Base-by-base conservation (phyloP, 2,888 invertebrate species). In the Leucoma salicis region DNA sequence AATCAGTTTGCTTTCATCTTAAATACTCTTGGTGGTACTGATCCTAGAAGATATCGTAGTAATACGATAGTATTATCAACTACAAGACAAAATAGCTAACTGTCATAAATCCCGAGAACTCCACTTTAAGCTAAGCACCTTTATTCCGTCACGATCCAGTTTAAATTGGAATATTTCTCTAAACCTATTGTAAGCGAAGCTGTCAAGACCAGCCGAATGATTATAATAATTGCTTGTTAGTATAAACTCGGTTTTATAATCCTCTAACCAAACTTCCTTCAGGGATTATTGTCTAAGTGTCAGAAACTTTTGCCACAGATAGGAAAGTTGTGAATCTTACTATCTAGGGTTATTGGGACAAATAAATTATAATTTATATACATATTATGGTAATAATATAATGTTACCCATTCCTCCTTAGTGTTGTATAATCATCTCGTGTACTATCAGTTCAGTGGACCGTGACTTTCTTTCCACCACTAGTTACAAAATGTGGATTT, bases 281-380 rank as follows among this genome's bases (percentile, higher is more conserved):
- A 43, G 39, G 49, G 60, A 59, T 59, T 59, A 59, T 49, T 59
- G 63, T 55, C 53, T 32, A 44, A 46, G 46, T 46, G 40, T 40
- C n/a, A 11, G 10, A 27, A 55, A 58, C 21, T 46, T 59, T 55
- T 39, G 38, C 43, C 44, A 43, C 56, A 46, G 55, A 55, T 48
- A 48, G 39, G 42, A 34, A 53, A 57, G 50, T 46, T 62, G 45
- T 41, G 14, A 38, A 44, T 47, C 38, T 47, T 47, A 47, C 49
- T 36, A 49, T 58, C 46, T 47, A 27, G 46, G 39, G 43, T 57
- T 59, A 35, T n/a, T n/a, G n/a, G n/a, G n/a, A n/a, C n/a, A n/a
- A n/a, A n/a, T n/a, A n/a, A n/a, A n/a, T n/a, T n/a, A n/a, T n/a
- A n/a, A n/a, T n/a, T n/a, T n/a, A n/a, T n/a, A n/a, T n/a, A n/a